These are phyloP conservation scores for Lepeophtheirus nordmannii DNA, from an alignment of 2,888 invertebrate genomes.

Conservation along the genomic window DNA sequence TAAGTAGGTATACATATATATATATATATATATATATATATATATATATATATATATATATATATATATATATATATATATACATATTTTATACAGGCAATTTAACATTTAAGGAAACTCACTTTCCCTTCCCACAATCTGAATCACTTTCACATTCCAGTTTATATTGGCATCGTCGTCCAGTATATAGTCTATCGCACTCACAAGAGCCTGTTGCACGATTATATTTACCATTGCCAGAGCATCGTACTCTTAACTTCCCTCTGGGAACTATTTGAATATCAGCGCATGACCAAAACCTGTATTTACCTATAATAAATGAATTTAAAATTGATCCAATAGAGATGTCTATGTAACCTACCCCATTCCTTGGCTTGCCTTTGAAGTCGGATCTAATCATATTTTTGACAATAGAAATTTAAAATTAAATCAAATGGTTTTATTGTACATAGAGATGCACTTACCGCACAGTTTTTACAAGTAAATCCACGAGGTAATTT, in stretches of 20 bases:
- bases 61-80: too few relatives aligned
- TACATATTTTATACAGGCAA: too few relatives aligned
- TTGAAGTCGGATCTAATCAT: constrained; percentile 50
- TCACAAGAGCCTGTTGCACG: constrained; percentile 41
- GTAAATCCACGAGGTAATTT: constrained; percentile 62
- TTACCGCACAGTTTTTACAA: constrained; percentile 74
- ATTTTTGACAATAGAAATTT: not conserved
- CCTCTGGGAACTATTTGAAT: constrained; percentile 50
- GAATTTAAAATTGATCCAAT: constrained; percentile 31
- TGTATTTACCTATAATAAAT: constrained; percentile 43
- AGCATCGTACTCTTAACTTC: constrained; percentile 40
- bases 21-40: too few relatives aligned
- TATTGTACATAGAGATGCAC: constrained; percentile 34
- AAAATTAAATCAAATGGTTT: not conserved
- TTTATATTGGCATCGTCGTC: constrained; percentile 64
- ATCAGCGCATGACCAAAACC: constrained; percentile 92
- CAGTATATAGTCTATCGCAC: constrained; percentile 49
- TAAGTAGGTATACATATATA: too few relatives aligned
- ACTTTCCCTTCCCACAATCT: constrained; percentile 16
- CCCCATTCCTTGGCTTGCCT: constrained; percentile 85
- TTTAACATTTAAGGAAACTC: not conserved
- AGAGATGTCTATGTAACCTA: not conserved
- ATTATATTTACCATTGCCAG: constrained; percentile 49
- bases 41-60: too few relatives aligned
- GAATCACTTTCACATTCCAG: constrained; percentile 57